Base-by-base conservation (phyloP, 2,113 vertebrate genomes). In the Eulemur macaco region DNA sequence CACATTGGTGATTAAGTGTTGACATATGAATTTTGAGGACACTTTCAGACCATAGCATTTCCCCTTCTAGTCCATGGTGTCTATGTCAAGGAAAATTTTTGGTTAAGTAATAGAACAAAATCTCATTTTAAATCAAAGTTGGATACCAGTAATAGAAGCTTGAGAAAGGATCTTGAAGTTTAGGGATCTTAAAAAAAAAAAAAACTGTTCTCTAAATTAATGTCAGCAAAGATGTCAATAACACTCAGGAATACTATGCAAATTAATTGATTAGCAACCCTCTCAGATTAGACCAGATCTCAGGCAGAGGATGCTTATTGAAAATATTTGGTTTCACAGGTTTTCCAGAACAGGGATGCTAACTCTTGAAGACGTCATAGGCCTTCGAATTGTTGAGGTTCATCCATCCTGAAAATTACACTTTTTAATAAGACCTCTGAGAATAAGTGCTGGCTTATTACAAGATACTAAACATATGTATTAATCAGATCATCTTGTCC, bases 321-420 rank as follows among this genome's bases (percentile, higher is more conserved):
- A 80, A 87, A 84, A 31, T 77, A 84, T 76, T 50, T 63, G 50
- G 68, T 66, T 87, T 94, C 81, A 58, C 15, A 94, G 69, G 10
- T 76, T 92, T 97, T 94, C 71, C 21, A 85, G 23, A 80, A n/a
- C 68, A 87, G 54, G 45, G 85, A 95, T 45, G 14, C 77, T 86
- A 74, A 94, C 31, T 68, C 37, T 39, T 42, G 3, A 60, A 89
- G 68, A 52, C 20, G 52, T 80, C 0, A 9, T 34, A 64, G 50
- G 23, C 4, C 20, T 94, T 81, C n/a, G 34, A 39, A 73, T 85
- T 39, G 34, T 29, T 88, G 42, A 17, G 8, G 84, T 97, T 84
- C 60, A 96, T 63, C 84, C 66, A 92, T 50, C 71, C 52, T 81
- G 45, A 85, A 94, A 97, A 92, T 82, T 37, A 18, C 4, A 34